A percentile compares a stretch with the other conserved stretches of the same genome.
Evolutionary conservation across 2,888 invertebrate genomes (phyloP).

Genomic region (Drosophila neonasuta): DNA sequence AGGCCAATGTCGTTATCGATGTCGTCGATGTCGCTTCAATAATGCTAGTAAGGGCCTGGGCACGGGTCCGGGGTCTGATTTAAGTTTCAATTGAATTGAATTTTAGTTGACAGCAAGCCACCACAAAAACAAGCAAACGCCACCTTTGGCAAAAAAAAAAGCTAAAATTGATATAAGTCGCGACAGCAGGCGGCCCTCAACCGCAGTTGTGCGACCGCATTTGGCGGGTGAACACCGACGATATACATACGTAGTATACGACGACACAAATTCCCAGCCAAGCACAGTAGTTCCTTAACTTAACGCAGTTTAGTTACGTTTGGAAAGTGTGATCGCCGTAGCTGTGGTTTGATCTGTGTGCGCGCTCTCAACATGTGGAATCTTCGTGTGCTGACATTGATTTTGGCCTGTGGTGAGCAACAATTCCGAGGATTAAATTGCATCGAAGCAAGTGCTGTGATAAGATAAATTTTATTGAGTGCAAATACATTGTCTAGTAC

Average conservation of each 20-base stretch:
- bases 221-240: conserved; percentile 64
- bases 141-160: conserved; percentile 31
- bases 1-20: conserved; percentile 30
- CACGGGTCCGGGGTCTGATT: conserved; percentile 21
- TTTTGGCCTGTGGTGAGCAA: conserved; percentile 45
- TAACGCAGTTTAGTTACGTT: neutral
- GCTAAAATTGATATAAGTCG: conserved; percentile 61
- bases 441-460: conserved; percentile 10
- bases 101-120: conserved; percentile 24
- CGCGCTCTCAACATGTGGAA: conserved; percentile 28
- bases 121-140: conserved; percentile 28
- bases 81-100: conserved; percentile 38
- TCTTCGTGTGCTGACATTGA: conserved; percentile 13
- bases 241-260: neutral
- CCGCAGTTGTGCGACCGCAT: conserved; percentile 73
- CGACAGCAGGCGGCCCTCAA: conserved; percentile 37
- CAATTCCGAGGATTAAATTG: conserved; percentile 16
- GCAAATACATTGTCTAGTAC: neutral
- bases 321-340: conserved; percentile 6
- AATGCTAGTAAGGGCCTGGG: conserved; percentile 8
- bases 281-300: conserved; percentile 16
- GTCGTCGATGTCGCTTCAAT: neutral
- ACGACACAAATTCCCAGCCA: neutral
- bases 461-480: neutral
- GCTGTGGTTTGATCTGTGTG: neutral